Percentiles rank a stretch among this genome's conserved stretches.
These are phyloP conservation scores for Microtus montanus DNA, from an alignment of 2,113 vertebrate species.

Conservation along the genomic window DNA sequence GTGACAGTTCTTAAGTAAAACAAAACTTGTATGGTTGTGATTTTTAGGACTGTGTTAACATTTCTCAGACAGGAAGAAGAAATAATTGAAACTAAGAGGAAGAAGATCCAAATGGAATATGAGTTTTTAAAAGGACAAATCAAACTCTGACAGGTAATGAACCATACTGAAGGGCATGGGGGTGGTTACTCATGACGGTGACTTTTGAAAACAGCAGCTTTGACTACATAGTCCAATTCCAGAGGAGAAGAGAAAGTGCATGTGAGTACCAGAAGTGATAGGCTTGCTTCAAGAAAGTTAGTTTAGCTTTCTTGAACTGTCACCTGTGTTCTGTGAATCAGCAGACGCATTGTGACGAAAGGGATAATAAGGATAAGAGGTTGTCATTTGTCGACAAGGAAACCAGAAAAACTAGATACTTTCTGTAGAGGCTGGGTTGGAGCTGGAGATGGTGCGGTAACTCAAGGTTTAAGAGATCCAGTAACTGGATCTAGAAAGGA, in stretches of 20 bases:
- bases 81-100: slow-evolving; percentile 5
- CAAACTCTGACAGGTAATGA: not conserved
- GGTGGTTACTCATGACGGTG: not conserved
- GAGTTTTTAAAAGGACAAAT: not conserved
- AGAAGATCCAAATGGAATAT: not conserved
- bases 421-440: not conserved
- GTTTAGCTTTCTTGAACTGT: not conserved
- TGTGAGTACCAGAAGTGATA: not conserved
- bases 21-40: not conserved
- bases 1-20: not conserved
- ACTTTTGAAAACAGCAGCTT: not conserved
- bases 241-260: not conserved
- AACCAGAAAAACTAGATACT: not conserved
- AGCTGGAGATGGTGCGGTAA: not conserved
- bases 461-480: not conserved
- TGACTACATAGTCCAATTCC: not conserved
- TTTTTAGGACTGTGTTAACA: not conserved
- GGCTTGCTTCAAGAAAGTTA: not conserved
- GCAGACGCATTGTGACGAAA: not conserved
- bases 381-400: not conserved
- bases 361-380: not conserved
- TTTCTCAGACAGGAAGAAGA: not conserved
- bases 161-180: not conserved
- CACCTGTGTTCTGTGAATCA: not conserved
- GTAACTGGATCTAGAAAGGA: not conserved